phyloP scores from a whole-genome alignment of 92 coral and sea anemone species.

The Pocillopora meandrina region DNA sequence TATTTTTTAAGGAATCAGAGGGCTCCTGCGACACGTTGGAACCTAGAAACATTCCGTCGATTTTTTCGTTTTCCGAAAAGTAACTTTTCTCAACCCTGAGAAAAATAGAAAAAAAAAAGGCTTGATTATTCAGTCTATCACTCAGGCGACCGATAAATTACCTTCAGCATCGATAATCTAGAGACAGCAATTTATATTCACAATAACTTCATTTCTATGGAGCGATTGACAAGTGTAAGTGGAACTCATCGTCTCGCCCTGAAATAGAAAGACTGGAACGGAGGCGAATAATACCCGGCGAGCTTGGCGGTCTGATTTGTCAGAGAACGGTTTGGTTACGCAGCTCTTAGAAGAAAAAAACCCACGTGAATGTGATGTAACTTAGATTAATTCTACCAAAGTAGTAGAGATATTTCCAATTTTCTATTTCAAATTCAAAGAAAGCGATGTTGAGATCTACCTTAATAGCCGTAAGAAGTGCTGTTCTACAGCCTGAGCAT shows the following conservation, averaged over 20 bases:
- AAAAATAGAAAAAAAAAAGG: no score
- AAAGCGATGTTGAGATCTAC: constrained; percentile 32
- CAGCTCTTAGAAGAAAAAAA: background rate
- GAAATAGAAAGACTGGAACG: background rate
- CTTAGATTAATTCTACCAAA: background rate
- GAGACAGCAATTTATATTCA: background rate
- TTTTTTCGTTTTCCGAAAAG: no score
- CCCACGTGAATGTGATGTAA: constrained; percentile 49
- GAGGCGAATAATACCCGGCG: background rate
- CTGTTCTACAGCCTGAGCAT: constrained; percentile 21
- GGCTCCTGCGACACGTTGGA: no score
- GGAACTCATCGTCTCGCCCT: background rate
- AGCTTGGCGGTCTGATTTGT: background rate
- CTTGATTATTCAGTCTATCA: no score
- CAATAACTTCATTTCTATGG: no score
- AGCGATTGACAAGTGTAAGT: no score
- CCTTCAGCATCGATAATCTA: background rate
- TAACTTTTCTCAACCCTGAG: no score
- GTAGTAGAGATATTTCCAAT: background rate
- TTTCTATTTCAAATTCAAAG: background rate
- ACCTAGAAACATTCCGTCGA: no score
- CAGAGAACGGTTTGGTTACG: constrained; percentile 40
- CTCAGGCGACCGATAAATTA: background rate
- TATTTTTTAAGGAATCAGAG: no score
- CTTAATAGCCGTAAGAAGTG: constrained; percentile 5